phyloP scores from a whole-genome alignment of 2,113 vertebrate genomes.

The Plestiodon gilberti region DNA sequence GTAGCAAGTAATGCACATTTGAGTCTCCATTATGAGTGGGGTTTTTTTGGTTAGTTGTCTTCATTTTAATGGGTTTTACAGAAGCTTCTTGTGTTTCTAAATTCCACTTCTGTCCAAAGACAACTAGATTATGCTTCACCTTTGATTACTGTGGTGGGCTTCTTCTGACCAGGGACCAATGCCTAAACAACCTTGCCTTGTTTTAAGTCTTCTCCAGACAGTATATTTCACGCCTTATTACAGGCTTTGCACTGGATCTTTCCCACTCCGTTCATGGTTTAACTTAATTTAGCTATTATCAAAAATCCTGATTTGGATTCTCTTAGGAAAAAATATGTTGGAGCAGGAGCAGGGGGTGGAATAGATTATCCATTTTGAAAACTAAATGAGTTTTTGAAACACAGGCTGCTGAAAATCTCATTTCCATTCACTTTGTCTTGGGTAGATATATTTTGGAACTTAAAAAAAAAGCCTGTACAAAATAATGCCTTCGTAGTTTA shows the following conservation, averaged over 20 bases:
- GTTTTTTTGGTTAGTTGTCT: background rate
- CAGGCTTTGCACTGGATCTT: background rate
- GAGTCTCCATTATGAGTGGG: constrained; percentile 20
- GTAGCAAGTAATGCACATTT: constrained; percentile 17
- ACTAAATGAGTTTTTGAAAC: background rate
- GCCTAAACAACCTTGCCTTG: too few species aligned
- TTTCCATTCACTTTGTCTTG: background rate
- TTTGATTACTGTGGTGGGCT: background rate
- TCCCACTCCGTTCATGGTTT: background rate
- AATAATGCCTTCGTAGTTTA: background rate
- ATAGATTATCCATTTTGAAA: background rate
- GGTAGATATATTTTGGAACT: background rate
- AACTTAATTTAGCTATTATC: background rate
- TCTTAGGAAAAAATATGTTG: background rate
- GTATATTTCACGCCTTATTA: background rate
- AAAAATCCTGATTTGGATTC: background rate
- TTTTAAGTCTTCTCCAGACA: background rate
- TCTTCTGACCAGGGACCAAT: background rate
- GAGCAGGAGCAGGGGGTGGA: background rate
- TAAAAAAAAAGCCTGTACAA: background rate
- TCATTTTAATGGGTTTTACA: constrained; percentile 3
- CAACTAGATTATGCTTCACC: constrained; percentile 13
- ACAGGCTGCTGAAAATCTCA: background rate
- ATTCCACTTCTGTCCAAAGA: constrained; percentile 12
- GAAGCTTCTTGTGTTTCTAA: constrained; percentile 1